A percentile compares a stretch with the other conserved stretches of the same genome.
These are phyloP conservation scores for Festucalex cinctus DNA, from an alignment of 2,113 vertebrate genomes.

Conservation along the genomic window DNA sequence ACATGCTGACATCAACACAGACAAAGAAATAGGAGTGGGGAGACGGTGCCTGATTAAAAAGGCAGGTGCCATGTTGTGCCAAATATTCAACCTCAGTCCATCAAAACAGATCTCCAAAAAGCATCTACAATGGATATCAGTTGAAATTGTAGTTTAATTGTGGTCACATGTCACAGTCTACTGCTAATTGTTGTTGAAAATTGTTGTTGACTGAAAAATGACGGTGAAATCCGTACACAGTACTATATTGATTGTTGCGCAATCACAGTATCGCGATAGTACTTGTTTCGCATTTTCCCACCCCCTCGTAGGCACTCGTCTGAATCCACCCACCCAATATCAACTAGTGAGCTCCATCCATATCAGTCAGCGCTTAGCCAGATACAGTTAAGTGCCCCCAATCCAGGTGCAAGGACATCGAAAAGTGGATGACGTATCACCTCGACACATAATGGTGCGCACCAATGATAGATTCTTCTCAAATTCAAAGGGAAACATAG, in stretches of 20 bases:
- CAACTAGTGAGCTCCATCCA: conserved; percentile 40
- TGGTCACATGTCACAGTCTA: too few relatives aligned
- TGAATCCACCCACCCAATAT: conserved; percentile 46
- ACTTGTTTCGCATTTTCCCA: not conserved
- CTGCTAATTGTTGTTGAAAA: too few relatives aligned
- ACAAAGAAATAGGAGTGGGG: conserved; percentile 19
- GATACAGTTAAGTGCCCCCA: conserved; percentile 33
- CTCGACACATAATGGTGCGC: conserved; percentile 54
- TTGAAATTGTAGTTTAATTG: too few relatives aligned
- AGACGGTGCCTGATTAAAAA: conserved; percentile 2
- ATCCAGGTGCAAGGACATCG: conserved; percentile 59
- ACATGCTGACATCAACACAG: conserved; percentile 61
- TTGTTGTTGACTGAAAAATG: too few relatives aligned
- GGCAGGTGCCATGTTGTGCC: conserved; percentile 43
- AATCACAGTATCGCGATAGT: not conserved
- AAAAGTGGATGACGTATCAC: conserved; percentile 64
- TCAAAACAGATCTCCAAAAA: too few relatives aligned
- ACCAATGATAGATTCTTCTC: conserved; percentile 55
- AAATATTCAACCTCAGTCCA: too few relatives aligned
- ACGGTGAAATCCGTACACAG: too few relatives aligned
- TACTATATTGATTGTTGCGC: too few relatives aligned
- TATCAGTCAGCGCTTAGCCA: conserved; percentile 46
- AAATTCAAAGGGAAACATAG: conserved; percentile 62
- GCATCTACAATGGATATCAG: too few relatives aligned
- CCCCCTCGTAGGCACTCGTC: conserved; percentile 50